phyloP scores from a whole-genome alignment of 2,797 vertebrate species.

The Squalus acanthias region DNA sequence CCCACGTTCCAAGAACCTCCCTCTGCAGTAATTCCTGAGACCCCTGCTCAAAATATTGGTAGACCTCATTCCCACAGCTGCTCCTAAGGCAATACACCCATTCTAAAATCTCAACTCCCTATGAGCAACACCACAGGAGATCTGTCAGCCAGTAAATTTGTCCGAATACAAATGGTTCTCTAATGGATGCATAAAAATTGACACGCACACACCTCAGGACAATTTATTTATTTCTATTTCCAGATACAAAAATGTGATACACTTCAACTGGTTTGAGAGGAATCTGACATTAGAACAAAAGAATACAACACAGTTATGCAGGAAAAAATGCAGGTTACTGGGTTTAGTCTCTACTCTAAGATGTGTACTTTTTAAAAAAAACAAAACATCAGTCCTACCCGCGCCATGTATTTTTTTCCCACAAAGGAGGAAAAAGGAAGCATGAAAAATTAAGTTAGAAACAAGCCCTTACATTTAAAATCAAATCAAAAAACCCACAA shows the following conservation, averaged over 20 bases:
- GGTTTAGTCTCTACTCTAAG: conserved; percentile 30
- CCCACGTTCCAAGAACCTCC: not conserved
- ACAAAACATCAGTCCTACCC: conserved; percentile 21
- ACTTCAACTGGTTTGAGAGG: conserved; percentile 23
- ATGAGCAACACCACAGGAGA: not conserved
- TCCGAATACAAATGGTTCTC: not conserved
- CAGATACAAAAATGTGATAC: conserved; percentile 38
- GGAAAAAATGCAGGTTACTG: conserved; percentile 33
- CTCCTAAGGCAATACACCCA: not conserved
- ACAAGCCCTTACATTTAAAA: conserved; percentile 57
- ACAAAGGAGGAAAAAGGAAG: conserved; percentile 28
- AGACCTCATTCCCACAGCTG: not conserved
- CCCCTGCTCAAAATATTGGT: not conserved
- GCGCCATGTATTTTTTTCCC: conserved; percentile 25
- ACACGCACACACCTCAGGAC: conserved; percentile 5
- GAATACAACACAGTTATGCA: conserved; percentile 35
- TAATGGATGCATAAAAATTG: not conserved
- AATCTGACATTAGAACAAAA: conserved; percentile 35
- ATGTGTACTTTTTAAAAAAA: conserved; percentile 7
- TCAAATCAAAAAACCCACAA: conserved; percentile 39
- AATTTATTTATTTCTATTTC: conserved; percentile 37
- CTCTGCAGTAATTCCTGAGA: not conserved
- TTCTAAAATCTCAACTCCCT: not conserved
- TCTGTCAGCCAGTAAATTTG: not conserved
- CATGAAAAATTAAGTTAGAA: conserved; percentile 57